These are phyloP conservation scores for Rhadinocentrus ornatus DNA, from an alignment of 2,797 vertebrate genomes.

Conservation along the genomic window DNA sequence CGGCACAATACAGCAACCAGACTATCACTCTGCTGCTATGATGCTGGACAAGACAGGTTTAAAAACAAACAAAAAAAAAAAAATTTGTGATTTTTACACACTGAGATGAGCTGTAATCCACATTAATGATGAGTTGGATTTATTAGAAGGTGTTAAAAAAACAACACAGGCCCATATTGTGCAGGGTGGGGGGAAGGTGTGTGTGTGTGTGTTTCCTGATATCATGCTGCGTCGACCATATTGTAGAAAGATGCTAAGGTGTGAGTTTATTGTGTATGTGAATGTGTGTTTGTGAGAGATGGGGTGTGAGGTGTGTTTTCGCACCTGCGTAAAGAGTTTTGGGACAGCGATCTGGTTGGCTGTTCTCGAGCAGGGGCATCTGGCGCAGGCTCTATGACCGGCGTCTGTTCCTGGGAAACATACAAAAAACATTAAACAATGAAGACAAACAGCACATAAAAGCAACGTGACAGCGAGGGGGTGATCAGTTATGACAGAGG, in stretches of 20 bases:
- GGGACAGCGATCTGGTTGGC: slow-evolving; percentile 62
- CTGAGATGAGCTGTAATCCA: slow-evolving; percentile 39
- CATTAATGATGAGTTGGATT: slow-evolving; percentile 45
- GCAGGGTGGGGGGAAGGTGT: slow-evolving; percentile 10
- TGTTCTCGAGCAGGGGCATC: slow-evolving; percentile 58
- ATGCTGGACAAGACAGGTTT: no score
- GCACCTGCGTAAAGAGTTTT: slow-evolving; percentile 79
- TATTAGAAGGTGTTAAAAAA: slow-evolving; percentile 26
- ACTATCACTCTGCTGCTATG: no score
- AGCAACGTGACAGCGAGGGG: not conserved
- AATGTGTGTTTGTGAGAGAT: slow-evolving; percentile 10
- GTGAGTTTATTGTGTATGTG: slow-evolving; percentile 11
- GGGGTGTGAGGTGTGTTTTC: slow-evolving; percentile 2
- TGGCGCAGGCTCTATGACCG: slow-evolving; percentile 60
- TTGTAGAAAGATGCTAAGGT: slow-evolving; percentile 49
- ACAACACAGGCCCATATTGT: slow-evolving; percentile 58
- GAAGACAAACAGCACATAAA: not conserved
- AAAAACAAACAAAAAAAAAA: no score
- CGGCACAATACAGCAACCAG: no score
- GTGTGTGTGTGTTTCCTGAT: slow-evolving; percentile 42
- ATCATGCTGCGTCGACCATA: slow-evolving; percentile 60
- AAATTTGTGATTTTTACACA: not conserved
- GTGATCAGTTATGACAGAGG: no score
- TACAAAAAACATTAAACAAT: slow-evolving; percentile 1
- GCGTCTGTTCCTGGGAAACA: slow-evolving; percentile 63